Evolutionary conservation across 2,888 invertebrate species (phyloP), one percentile per base, ranked within the genome.

Genomic region (Brassicogethes aeneus): DNA sequence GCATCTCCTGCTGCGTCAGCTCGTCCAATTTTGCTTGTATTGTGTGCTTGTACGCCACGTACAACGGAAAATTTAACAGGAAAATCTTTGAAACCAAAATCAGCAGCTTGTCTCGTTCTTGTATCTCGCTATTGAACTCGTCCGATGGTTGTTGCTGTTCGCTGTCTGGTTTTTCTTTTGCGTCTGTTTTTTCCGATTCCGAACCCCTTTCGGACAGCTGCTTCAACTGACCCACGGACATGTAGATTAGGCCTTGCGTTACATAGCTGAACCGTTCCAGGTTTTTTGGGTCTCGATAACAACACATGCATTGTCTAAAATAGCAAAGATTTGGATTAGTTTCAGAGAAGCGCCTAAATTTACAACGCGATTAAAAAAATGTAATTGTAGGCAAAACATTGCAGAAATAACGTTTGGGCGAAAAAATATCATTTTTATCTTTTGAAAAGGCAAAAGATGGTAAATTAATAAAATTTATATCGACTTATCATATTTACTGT

Each of bases 241-340:
- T 75, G 57, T 84, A 83, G 45, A 93, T 79, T 54, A 93, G 79
- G 49, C 90, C 86, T 66, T 93, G 92, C 30, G 91, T 85, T 55
- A 94, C 76, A 60, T 86, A 75, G 67, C 90, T 90, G 66, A 93
- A 88, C 53, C 90, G 78, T 64, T 93, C 93, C 70, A 90, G 86
- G 69, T 93, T 93, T 69, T 91, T 91, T 42, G 82, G 79, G 71
- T 93, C 93, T 55, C 92, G 79, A 69, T 89, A 93, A 69, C 91
- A 87, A 70, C 94, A 94, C 84, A 92, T 90, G 65, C 94, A 94
- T 73, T 94, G 93, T 65, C 91, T 90, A 68, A 44, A 77, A 62
- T 50, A 36, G 5, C 10, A 23, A 5, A 23, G 10, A 34, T 39
- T 10, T 23, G n/a, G n/a, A n/a, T n/a, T n/a, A n/a, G n/a, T n/a